A percentile compares a stretch with the other conserved stretches of the same genome.
Conservation (phyloP, 2,797 vertebrate genomes). For the Picus viridis region DNA sequence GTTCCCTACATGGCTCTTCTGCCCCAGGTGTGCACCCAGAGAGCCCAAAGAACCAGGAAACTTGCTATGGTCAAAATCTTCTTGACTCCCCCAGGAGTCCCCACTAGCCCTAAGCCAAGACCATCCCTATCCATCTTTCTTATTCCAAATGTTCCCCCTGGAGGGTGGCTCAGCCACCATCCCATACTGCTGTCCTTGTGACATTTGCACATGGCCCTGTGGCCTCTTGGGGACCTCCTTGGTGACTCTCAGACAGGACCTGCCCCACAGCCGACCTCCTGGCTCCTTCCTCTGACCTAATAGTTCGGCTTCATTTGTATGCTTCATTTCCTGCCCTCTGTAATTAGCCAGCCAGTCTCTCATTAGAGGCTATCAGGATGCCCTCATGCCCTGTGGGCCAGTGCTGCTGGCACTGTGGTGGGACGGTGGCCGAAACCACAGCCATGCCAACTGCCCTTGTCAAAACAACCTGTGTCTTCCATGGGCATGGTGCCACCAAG, state of each 20-base stretch:
- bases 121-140: too few species aligned
- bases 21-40: neutral
- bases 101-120: neutral
- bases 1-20: neutral
- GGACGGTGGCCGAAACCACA: rapidly evolving
- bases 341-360: neutral
- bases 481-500: neutral
- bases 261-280: neutral
- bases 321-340: neutral
- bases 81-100: neutral
- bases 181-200: rapidly evolving
- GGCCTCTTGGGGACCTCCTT: neutral
- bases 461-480: neutral
- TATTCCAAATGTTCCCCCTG: rapidly evolving
- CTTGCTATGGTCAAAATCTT: too few species aligned
- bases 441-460: rapidly evolving
- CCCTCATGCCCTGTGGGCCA: rapidly evolving
- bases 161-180: rapidly evolving
- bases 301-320: neutral
- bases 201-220: neutral
- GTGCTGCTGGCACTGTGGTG: rapidly evolving
- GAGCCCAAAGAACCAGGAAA: neutral
- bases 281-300: neutral
- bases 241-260: neutral
- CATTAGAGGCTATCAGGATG: neutral